Evolutionary conservation across 2,888 invertebrate genomes (phyloP).

Genomic region (Nemurella pictetii): DNA sequence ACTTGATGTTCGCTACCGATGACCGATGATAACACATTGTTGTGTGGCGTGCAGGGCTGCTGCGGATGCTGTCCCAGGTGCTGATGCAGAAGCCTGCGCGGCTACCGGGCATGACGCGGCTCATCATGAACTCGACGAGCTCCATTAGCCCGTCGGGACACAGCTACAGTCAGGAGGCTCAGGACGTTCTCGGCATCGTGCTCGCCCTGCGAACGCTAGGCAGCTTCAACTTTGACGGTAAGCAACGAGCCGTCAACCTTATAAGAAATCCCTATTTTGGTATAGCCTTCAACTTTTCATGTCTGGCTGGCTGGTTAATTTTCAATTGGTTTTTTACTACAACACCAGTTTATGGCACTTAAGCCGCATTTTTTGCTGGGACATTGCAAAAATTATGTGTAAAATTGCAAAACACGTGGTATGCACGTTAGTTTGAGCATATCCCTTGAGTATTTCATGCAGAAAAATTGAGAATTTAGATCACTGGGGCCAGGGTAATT

Average conservation of each 20-base stretch:
- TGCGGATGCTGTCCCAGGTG: conserved; percentile 88
- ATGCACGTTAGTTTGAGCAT: too few relatives aligned
- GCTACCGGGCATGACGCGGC: conserved; percentile 78
- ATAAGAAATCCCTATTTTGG: too few relatives aligned
- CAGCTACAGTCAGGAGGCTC: conserved; percentile 55
- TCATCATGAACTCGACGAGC: conserved; percentile 48
- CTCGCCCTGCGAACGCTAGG: conserved; percentile 92
- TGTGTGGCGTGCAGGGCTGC: conserved; percentile 58
- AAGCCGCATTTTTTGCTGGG: too few relatives aligned
- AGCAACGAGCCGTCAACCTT: conserved; percentile 4
- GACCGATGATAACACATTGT: not conserved
- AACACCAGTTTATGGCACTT: too few relatives aligned
- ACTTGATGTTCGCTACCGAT: too few relatives aligned
- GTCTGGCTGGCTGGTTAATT: too few relatives aligned
- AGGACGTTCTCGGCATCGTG: conserved; percentile 82
- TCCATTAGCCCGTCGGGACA: conserved; percentile 20
- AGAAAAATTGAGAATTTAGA: too few relatives aligned
- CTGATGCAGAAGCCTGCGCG: conserved; percentile 84
- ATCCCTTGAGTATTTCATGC: too few relatives aligned
- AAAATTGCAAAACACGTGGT: too few relatives aligned
- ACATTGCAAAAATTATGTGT: too few relatives aligned
- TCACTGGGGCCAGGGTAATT: too few relatives aligned
- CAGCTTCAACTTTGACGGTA: conserved; percentile 81
- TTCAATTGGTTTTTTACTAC: conserved; percentile 14
- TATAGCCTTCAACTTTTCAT: too few relatives aligned